A percentile compares a stretch with the other conserved stretches of the same genome.
Conservation (phyloP, 2,888 invertebrate species). For the Latrodectus elegans region DNA sequence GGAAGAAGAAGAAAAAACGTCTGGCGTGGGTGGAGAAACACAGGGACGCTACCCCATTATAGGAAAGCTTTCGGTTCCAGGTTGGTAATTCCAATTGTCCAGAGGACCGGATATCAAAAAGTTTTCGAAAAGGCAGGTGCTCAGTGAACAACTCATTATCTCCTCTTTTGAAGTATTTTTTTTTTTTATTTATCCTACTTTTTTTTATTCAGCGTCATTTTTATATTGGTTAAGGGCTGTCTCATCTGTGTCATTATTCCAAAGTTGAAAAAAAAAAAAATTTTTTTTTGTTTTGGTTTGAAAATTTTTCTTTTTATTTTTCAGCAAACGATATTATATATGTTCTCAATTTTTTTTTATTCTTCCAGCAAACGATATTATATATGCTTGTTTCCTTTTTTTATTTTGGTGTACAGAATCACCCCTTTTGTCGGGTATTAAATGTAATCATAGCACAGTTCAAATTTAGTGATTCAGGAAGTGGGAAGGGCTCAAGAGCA, state of each 20-base stretch:
- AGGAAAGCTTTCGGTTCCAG: conserved; percentile 64
- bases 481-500: too few species aligned
- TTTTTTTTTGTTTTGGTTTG: neutral
- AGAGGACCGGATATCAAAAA: conserved; percentile 60
- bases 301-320: too few species aligned
- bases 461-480: too few species aligned
- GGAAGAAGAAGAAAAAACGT: conserved; percentile 13
- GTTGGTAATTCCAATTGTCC: conserved; percentile 66
- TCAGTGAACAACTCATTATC: conserved; percentile 22
- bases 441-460: too few species aligned
- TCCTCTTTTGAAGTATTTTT: too few species aligned
- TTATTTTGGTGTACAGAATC: neutral
- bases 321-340: too few species aligned
- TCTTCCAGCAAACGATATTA: too few species aligned
- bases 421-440: neutral
- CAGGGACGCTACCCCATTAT: conserved; percentile 31
- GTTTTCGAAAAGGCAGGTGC: conserved; percentile 61
- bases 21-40: conserved; percentile 30
- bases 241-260: conserved; percentile 64
- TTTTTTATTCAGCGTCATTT: conserved; percentile 33
- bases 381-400: neutral
- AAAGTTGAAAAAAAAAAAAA: conserved; percentile 25
- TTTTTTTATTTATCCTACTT: conserved; percentile 15
- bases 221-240: neutral
- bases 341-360: too few species aligned